Base-by-base conservation (phyloP, 1,140 invertebrate genomes). In the Lamellibrachia luymesi region DNA sequence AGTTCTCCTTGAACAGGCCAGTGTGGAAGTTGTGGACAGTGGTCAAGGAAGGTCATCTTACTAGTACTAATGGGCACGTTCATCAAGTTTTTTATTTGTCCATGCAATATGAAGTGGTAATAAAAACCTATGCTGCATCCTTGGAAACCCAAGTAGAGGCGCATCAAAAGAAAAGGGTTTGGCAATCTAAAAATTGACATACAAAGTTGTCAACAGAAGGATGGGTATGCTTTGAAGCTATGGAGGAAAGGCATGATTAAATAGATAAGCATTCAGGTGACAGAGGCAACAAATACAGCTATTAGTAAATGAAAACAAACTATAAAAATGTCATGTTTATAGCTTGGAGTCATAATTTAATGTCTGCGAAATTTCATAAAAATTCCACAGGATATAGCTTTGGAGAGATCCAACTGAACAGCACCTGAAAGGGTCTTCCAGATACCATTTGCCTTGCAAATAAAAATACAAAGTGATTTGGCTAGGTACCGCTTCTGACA, bases 401-500 rank as follows among this genome's bases (percentile, higher is more conserved):
- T n/a, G n/a, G 97, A 97, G 92, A 99, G 97, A 96, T 99, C 98
- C 25, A 99, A 95, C 93, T 98, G 97, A 0, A 99, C 97, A 94
- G 97, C 97, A 13, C 98, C 98, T 91, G 98, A n/a, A 98, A 2
- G 97, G 97, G 96, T 99, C 99, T 97, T 99, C 98, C 91, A 99
- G 96, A 96, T 97, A 98, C 97, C 97, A 98, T 95, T 98, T 98
- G 7, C 98, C 98, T 97, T 97, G 93, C 94, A 95, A 51, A 90
- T 2, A 92, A 90, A 93, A 91, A 50, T 93, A 93, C 38, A 64
- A 52, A 7, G 13, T 93, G 22, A 92, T 17, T 80, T 22, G 13
- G 25, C 64, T 80, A 17, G 5, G 64, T 1, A 38, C 38, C 38
- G 1, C 1, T 0, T 38, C 38, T 38, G 38, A 38, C 38, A 38